Conservation (phyloP, 2,888 invertebrate genomes). For the Eupithecia dodoneata region DNA sequence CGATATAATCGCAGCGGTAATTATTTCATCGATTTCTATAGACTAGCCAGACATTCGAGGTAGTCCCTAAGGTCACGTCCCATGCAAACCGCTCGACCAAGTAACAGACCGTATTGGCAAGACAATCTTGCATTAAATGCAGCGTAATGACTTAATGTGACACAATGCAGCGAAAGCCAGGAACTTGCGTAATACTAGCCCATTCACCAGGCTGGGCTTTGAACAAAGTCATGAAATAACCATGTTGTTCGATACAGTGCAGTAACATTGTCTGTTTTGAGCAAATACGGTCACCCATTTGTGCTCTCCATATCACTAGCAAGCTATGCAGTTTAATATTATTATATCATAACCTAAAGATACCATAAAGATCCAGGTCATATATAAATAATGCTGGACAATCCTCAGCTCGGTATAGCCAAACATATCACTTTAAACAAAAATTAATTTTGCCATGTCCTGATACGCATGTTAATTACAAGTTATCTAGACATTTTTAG, state of each 20-base stretch:
- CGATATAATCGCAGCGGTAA: too few relatives aligned
- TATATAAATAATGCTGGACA: too few relatives aligned
- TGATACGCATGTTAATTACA: too few relatives aligned
- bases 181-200: constrained; percentile 23
- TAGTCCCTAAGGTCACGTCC: neutral
- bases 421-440: too few relatives aligned
- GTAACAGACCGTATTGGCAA: neutral
- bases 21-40: neutral
- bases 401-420: too few relatives aligned
- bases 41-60: neutral
- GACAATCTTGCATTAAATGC: constrained; percentile 4
- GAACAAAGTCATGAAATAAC: neutral
- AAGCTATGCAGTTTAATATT: too few relatives aligned
- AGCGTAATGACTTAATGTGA: constrained; percentile 15
- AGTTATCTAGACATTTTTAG: too few relatives aligned
- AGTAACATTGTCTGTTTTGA: neutral
- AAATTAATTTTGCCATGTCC: too few relatives aligned
- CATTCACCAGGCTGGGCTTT: constrained; percentile 25
- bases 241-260: neutral
- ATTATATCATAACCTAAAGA: too few relatives aligned
- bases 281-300: neutral
- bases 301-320: too few relatives aligned
- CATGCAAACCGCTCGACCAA: neutral
- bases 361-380: too few relatives aligned
- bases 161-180: constrained; percentile 28